Evolutionary conservation across 2,113 vertebrate genomes (phyloP).

Genomic region (Microtus oregoni): DNA sequence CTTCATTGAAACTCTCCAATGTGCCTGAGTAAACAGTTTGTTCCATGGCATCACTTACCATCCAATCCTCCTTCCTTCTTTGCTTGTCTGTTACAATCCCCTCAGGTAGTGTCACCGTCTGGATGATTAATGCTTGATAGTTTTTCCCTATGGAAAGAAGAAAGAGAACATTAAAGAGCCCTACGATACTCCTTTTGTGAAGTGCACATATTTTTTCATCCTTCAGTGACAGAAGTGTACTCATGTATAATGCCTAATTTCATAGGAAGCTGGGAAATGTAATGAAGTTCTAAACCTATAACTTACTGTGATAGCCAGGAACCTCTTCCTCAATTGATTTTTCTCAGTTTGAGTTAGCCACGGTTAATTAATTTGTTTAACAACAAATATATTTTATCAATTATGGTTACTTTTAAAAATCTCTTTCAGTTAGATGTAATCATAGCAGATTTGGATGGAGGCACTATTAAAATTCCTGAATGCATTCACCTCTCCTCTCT

Average conservation of each 20-base stretch:
- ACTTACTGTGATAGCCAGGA: not conserved
- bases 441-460: slow-evolving; percentile 98
- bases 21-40: not conserved
- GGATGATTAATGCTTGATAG: not conserved
- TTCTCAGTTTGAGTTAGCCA: slow-evolving; percentile 56
- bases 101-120: not conserved
- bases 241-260: not conserved
- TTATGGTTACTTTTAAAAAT: slow-evolving; percentile 64
- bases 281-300: not conserved
- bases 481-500: slow-evolving; percentile 97
- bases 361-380: slow-evolving; percentile 31
- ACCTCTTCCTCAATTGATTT: not conserved
- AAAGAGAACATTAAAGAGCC: not conserved
- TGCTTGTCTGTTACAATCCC: not conserved
- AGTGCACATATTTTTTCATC: not conserved
- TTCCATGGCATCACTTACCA: not conserved
- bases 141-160: not conserved
- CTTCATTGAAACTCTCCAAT: not conserved
- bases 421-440: slow-evolving; percentile 96
- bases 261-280: slow-evolving; percentile 6
- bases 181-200: not conserved
- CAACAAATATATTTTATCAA: slow-evolving; percentile 33
- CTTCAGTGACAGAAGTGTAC: not conserved
- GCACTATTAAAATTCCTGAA: slow-evolving; percentile 99
- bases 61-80: not conserved